Evolutionary conservation across 2,113 vertebrate species (phyloP), one percentile per base, ranked within the genome.

Genomic region (Hyaena hyaena): DNA sequence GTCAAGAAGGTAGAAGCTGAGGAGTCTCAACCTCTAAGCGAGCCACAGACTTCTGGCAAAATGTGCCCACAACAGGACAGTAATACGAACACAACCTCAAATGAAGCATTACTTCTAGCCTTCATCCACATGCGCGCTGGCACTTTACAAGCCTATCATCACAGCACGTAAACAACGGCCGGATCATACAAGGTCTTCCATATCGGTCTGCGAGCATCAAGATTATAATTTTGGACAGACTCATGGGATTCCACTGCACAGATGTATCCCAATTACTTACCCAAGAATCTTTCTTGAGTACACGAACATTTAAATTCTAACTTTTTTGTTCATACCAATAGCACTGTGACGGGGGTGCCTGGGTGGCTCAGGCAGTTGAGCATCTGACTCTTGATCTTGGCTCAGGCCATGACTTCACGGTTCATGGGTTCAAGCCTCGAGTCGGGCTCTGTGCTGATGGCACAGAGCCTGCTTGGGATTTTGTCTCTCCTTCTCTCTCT

Each of bases 61-160:
- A 66, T 28, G 8, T 77, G 45, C 28, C 79, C 92, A 69, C 24
- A 19, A 55, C 16, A 87, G 76, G n/a, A 63, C 15, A 39, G 24
- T 28, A 90, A n/a, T 10, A 61, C 16, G 43, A 96, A 84, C 14
- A 95, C 87, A 92, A 91, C 73, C 77, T 82, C 77, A 94, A 88
- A 84, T 26, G 90, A 73, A 81, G 35, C 35, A 6, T 39, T 96
- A 83, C 85, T 35, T 85, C 76, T 50, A 81, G 50, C 58, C 84
- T 69, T 82, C 61, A 66, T 89, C 66, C 65, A 19, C 28, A 39
- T 1, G n/a, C 53, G 76, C 24, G 9, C 3, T 23, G 68, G 39
- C 76, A 81, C 88, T 66, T 93, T 77, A 68, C 45, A 85, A 55
- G 80, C 65, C 39, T 80, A 68, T n/a, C 81, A 77, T n/a, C n/a